Conservation (phyloP, 2,888 invertebrate genomes). For the Machimus atricapillus region DNA sequence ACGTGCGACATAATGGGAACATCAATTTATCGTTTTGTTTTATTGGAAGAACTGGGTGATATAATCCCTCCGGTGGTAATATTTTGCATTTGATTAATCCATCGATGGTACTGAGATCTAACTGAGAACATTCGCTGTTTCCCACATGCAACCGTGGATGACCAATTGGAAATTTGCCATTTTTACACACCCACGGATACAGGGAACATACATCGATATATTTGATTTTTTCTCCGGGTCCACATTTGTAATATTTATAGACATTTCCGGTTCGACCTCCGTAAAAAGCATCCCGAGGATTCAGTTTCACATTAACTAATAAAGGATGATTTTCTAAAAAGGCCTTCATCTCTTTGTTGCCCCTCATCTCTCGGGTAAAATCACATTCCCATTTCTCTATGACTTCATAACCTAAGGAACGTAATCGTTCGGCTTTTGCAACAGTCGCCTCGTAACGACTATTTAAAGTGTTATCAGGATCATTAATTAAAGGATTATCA, state of each 20-base stretch:
- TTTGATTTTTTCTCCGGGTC: conserved; percentile 44
- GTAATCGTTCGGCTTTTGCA: too few species aligned
- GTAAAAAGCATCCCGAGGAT: background rate
- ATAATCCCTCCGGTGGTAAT: conserved; percentile 38
- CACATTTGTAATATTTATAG: background rate
- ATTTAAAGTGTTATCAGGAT: too few species aligned
- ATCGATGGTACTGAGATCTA: background rate
- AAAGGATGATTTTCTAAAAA: too few species aligned
- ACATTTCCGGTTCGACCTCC: background rate
- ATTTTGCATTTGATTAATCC: background rate
- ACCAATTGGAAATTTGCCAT: conserved; percentile 51
- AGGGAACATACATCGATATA: conserved; percentile 52
- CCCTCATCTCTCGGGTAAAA: too few species aligned
- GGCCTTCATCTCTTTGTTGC: too few species aligned
- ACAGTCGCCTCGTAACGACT: too few species aligned
- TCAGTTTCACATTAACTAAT: too few species aligned
- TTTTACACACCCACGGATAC: conserved; percentile 53
- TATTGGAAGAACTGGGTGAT: conserved; percentile 29
- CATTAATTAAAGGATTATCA: too few species aligned
- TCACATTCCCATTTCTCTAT: too few species aligned
- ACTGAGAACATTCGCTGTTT: background rate
- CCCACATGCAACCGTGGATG: conserved; percentile 49
- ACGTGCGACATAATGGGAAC: too few species aligned
- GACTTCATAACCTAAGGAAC: too few species aligned
- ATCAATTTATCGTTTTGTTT: too few species aligned